Conservation (phyloP, 1,140 invertebrate species). For the Hyles vespertilio region DNA sequence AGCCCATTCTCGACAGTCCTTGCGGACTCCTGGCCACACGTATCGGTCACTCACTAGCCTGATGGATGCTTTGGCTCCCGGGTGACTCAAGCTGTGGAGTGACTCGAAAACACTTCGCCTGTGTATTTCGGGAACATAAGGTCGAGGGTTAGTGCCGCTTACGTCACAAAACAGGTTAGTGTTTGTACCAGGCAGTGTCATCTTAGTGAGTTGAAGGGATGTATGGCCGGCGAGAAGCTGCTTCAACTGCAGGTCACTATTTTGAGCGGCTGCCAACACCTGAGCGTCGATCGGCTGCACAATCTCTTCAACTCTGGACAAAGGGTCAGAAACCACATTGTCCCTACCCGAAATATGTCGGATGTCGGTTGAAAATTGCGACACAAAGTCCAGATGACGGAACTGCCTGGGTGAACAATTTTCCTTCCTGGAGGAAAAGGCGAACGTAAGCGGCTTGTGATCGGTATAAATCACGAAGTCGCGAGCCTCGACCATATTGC, state of each 20-base stretch:
- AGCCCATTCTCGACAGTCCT: neutral
- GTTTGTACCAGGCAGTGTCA: neutral
- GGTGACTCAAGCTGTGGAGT: neutral
- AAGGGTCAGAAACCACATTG: too few species aligned
- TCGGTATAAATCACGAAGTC: conserved; percentile 22
- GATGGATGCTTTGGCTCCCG: neutral
- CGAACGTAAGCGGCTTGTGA: neutral
- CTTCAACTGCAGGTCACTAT: neutral
- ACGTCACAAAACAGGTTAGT: neutral
- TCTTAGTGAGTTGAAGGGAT: neutral
- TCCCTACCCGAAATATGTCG: too few species aligned
- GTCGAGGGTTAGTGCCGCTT: too few species aligned
- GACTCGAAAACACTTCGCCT: neutral
- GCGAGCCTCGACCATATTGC: conserved; percentile 33
- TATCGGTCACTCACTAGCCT: neutral
- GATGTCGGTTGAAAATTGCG: too few species aligned
- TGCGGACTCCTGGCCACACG: neutral
- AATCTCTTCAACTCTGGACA: too few species aligned
- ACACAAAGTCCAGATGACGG: too few species aligned
- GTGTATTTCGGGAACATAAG: too few species aligned
- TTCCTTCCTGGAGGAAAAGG: too few species aligned
- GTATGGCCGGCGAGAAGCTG: neutral
- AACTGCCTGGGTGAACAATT: too few species aligned
- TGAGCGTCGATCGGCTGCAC: neutral
- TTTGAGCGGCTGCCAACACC: neutral